These are phyloP conservation scores for Eurosta solidaginis DNA, from an alignment of 1,140 invertebrate genomes.

Conservation along the genomic window DNA sequence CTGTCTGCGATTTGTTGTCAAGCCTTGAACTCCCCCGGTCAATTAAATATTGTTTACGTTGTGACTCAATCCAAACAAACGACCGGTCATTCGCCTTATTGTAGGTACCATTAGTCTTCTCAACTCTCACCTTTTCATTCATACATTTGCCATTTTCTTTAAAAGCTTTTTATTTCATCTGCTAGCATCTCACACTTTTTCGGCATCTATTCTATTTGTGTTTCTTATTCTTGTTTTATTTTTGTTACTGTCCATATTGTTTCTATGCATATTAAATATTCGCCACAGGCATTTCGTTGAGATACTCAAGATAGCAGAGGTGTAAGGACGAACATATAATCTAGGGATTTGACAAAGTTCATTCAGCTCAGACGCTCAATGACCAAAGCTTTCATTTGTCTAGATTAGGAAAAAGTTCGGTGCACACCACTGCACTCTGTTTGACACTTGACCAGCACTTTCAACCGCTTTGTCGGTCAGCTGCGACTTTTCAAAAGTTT, in stretches of 20 bases:
- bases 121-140: neutral
- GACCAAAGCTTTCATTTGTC: neutral
- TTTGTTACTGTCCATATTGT: neutral
- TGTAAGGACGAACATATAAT: no score
- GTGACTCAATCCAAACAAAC: neutral
- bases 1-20: neutral
- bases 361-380: no score
- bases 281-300: neutral
- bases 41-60: neutral
- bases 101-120: neutral
- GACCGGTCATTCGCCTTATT: neutral
- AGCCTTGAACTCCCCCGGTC: neutral
- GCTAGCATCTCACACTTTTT: neutral
- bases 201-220: neutral
- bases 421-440: neutral
- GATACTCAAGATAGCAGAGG: no score
- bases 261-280: conserved; percentile 6
- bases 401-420: neutral
- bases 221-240: neutral
- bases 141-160: neutral
- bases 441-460: conserved; percentile 14
- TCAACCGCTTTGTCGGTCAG: conserved; percentile 15
- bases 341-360: no score
- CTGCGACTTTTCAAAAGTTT: conserved; percentile 19
- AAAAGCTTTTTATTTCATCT: neutral